phyloP scores from a whole-genome alignment of 1,140 invertebrate genomes.

The Zelostemma sp. region DNA sequence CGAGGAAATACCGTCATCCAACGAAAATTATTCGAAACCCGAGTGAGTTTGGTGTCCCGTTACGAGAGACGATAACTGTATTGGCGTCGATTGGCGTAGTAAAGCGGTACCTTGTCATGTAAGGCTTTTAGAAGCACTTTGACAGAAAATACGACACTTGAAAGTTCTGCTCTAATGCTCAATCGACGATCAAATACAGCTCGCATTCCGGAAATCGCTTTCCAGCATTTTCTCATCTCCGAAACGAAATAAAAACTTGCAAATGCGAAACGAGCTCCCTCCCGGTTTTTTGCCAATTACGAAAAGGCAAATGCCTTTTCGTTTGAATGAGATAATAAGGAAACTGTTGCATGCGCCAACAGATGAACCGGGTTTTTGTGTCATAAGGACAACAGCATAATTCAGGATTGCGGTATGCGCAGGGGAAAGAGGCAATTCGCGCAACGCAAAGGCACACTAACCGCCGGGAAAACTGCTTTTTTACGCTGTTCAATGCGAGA shows the following conservation, averaged over 20 bases:
- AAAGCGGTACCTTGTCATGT: slow-evolving; percentile 53
- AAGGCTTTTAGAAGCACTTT: slow-evolving; percentile 37
- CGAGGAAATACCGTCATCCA: slow-evolving; percentile 38
- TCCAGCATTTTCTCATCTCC: no score
- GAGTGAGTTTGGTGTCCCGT: slow-evolving; percentile 60
- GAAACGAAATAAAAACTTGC: not conserved
- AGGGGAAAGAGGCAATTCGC: slow-evolving; percentile 15
- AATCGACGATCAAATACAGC: no score
- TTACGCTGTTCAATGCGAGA: slow-evolving; percentile 8
- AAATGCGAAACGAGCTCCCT: slow-evolving; percentile 11
- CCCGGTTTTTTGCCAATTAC: not conserved
- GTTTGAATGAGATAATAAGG: slow-evolving; percentile 37
- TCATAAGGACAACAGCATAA: slow-evolving; percentile 64
- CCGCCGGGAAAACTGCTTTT: slow-evolving; percentile 11
- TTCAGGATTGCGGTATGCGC: slow-evolving; percentile 52
- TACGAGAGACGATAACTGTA: slow-evolving; percentile 68
- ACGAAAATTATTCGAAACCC: slow-evolving; percentile 54
- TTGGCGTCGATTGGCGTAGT: slow-evolving; percentile 65
- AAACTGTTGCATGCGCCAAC: slow-evolving; percentile 28
- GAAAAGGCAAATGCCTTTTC: no score
- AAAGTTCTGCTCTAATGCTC: slow-evolving; percentile 15
- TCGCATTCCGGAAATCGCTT: no score
- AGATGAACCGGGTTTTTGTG: slow-evolving; percentile 64
- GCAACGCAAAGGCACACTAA: slow-evolving; percentile 7
- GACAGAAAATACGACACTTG: slow-evolving; percentile 16